Percentiles rank a stretch among this genome's conserved stretches.
phyloP scores from a whole-genome alignment of 30 jellyfish, hydroid and myxozoan genomes.

The Aurelia coerulea region DNA sequence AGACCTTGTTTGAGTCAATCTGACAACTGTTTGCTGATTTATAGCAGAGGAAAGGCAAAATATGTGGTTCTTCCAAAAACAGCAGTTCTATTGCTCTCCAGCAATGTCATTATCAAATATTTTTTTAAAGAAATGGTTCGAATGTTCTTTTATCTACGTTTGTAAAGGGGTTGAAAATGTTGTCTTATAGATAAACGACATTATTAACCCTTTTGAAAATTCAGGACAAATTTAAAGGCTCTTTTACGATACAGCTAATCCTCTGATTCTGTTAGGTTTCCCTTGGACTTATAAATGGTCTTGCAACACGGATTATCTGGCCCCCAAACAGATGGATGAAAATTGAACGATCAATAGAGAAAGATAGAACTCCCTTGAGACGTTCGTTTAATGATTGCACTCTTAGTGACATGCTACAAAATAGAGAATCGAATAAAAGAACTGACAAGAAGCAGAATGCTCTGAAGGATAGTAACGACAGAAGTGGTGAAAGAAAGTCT shows the following conservation, averaged over 20 bases:
- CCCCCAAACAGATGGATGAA: constrained; percentile 93
- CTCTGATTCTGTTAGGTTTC: constrained; percentile 57
- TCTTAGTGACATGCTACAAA: constrained; percentile 18
- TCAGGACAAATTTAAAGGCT: too few relatives aligned
- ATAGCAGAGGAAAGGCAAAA: too few relatives aligned
- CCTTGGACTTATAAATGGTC: constrained; percentile 83
- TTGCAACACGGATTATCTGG: constrained; percentile 87
- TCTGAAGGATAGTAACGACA: not conserved
- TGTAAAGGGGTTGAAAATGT: too few relatives aligned
- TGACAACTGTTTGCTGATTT: too few relatives aligned
- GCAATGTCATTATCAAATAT: too few relatives aligned
- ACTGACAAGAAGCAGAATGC: not conserved
- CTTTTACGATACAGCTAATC: not conserved
- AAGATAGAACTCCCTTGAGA: constrained; percentile 36
- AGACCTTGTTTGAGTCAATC: too few relatives aligned
- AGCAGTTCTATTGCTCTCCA: too few relatives aligned
- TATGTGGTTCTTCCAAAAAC: too few relatives aligned
- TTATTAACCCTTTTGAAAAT: too few relatives aligned
- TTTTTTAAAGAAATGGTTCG: too few relatives aligned
- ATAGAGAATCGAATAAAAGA: not conserved
- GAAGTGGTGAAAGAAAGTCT: not conserved
- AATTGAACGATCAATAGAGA: constrained; percentile 21
- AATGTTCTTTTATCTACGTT: too few relatives aligned
- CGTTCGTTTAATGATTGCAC: constrained; percentile 29
- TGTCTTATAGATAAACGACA: too few relatives aligned